A percentile compares a stretch with the other conserved stretches of the same genome.
Evolutionary conservation across 2,113 vertebrate genomes (phyloP).

Genomic region (Lampris megalopsis): DNA sequence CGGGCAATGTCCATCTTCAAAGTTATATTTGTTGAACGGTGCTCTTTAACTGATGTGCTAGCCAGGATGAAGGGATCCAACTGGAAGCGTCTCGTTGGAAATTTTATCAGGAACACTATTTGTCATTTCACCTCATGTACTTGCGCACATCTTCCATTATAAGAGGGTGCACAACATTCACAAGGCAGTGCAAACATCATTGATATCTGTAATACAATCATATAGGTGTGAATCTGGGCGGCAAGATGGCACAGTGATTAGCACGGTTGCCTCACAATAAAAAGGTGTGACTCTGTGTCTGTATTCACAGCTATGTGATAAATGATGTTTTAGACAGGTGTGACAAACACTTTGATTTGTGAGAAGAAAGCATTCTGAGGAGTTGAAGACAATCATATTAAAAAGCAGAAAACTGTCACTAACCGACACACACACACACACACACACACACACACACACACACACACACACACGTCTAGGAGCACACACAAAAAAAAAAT

Average conservation of each 20-base stretch:
- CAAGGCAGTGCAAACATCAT: too few relatives aligned
- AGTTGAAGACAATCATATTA: neutral
- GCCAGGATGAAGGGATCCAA: too few relatives aligned
- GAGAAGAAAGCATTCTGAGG: neutral
- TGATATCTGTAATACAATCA: neutral
- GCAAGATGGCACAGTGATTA: too few relatives aligned
- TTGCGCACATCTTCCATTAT: neutral
- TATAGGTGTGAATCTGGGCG: neutral
- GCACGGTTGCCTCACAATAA: too few relatives aligned
- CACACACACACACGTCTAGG: neutral
- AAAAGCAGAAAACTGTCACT: too few relatives aligned
- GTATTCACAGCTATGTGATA: neutral
- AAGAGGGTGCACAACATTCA: too few relatives aligned
- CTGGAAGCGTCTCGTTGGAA: too few relatives aligned
- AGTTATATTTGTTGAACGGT: too few relatives aligned
- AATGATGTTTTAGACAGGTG: constrained; percentile 2
- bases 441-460: neutral
- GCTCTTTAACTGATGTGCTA: too few relatives aligned
- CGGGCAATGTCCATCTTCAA: too few relatives aligned
- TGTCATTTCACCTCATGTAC: neutral
- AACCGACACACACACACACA: neutral
- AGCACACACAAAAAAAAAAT: too few relatives aligned
- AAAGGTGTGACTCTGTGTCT: neutral
- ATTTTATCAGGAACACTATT: too few relatives aligned
- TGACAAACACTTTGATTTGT: neutral